Conservation (phyloP, 2,797 vertebrate genomes). For the Coregonus sp. region DNA sequence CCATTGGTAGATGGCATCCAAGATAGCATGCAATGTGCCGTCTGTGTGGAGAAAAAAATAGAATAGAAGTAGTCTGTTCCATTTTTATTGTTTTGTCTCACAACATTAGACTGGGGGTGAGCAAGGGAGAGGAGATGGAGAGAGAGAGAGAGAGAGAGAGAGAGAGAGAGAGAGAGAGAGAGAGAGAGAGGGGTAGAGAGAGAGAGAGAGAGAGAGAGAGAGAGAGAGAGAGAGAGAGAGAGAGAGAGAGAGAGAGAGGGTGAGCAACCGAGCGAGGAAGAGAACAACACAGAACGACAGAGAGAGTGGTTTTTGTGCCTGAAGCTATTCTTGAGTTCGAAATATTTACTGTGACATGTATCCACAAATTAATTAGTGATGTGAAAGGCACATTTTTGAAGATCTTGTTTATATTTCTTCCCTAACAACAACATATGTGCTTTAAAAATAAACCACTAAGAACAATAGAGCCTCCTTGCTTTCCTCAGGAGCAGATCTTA, state of each 20-base stretch:
- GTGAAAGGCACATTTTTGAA: background rate
- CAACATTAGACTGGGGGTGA: background rate
- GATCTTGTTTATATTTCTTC: background rate
- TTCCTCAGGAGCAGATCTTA: background rate
- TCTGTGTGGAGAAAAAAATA: background rate
- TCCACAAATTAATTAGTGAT: background rate
- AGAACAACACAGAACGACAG: background rate
- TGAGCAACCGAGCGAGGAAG: background rate
- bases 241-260: background rate
- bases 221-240: background rate
- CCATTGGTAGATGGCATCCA: background rate
- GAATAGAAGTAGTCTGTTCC: background rate
- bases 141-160: no score
- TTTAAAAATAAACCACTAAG: background rate
- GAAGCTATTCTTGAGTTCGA: background rate
- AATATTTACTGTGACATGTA: background rate
- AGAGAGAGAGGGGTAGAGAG: no score
- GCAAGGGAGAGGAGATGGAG: no score
- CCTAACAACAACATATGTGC: background rate
- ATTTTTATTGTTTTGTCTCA: background rate
- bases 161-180: no score
- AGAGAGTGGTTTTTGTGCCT: slow-evolving; percentile 13
- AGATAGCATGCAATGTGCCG: background rate
- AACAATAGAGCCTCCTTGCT: background rate
- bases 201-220: no score